Evolutionary conservation across 64 coral and sea anemone species (phyloP).

Genomic region (Acropora yongei): DNA sequence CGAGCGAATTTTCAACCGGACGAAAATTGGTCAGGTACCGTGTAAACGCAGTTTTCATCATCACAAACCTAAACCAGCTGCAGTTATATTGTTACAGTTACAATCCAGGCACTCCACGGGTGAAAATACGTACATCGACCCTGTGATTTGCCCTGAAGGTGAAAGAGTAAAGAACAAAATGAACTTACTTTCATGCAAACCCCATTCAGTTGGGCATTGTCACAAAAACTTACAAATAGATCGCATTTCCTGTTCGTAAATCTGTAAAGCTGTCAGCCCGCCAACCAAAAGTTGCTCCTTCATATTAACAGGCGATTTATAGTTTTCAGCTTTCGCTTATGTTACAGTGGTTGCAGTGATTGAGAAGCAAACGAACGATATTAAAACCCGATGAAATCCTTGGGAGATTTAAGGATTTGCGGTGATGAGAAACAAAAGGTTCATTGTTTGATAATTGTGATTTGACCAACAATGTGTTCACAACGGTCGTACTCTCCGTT

Average conservation of each 20-base stretch:
- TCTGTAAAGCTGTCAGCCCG: too few species aligned
- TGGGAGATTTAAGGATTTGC: not conserved
- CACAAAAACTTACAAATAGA: not conserved
- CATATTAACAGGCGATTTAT: too few species aligned
- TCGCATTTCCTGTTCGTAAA: too few species aligned
- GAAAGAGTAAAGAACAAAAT: not conserved
- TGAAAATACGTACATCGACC: slow-evolving; percentile 93
- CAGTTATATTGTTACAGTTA: slow-evolving; percentile 53
- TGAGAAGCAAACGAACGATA: not conserved
- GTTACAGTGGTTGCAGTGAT: not conserved
- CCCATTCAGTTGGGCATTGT: not conserved
- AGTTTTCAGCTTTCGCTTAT: not conserved
- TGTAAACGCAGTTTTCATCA: too few species aligned
- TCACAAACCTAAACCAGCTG: slow-evolving; percentile 89
- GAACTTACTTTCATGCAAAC: not conserved
- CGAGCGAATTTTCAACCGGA: too few species aligned
- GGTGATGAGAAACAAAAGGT: not conserved
- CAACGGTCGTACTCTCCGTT: too few species aligned
- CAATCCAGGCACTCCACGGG: slow-evolving; percentile 89
- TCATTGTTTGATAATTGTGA: not conserved
- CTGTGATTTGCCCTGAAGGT: slow-evolving; percentile 75
- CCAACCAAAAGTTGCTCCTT: too few species aligned
- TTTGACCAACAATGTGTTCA: too few species aligned
- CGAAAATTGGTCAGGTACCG: too few species aligned
- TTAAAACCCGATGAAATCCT: not conserved